Evolutionary conservation across 1,140 invertebrate genomes (phyloP).

Genomic region (Panulirus ornatus): DNA sequence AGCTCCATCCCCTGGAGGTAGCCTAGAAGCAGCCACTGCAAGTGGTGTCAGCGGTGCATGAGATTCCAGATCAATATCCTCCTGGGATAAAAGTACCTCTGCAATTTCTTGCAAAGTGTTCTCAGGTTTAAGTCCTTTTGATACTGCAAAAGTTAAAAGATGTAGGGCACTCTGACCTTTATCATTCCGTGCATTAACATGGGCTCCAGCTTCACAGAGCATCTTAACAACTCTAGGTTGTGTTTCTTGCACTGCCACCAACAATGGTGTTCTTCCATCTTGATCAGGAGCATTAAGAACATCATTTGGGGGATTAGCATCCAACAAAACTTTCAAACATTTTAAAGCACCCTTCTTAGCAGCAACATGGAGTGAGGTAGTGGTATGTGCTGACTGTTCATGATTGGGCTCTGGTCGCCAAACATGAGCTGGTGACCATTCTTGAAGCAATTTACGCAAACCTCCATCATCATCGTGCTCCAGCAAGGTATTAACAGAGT

Average conservation of each 20-base stretch:
- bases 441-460: conserved; percentile 32
- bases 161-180: conserved; percentile 60
- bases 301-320: conserved; percentile 12
- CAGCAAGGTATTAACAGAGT: conserved; percentile 9
- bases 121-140: conserved; percentile 5
- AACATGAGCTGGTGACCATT: conserved; percentile 25
- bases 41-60: conserved; percentile 66
- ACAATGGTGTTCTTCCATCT: conserved; percentile 63
- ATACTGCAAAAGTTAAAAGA: conserved; percentile 18
- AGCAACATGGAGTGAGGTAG: conserved; percentile 55
- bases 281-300: conserved; percentile 67
- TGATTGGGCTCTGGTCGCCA: conserved; percentile 19
- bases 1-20: conserved; percentile 27
- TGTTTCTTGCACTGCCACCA: conserved; percentile 47
- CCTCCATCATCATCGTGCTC: conserved; percentile 26
- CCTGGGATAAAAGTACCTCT: conserved; percentile 16
- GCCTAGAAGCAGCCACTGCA: conserved; percentile 50
- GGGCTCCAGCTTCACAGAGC: conserved; percentile 57
- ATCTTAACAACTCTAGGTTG: conserved; percentile 14
- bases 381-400: not conserved
- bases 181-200: conserved; percentile 67
- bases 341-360: conserved; percentile 14
- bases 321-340: conserved; percentile 54
- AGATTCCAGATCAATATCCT: conserved; percentile 62
- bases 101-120: conserved; percentile 22